These are phyloP conservation scores for Sparus aurata DNA, from an alignment of 2,797 vertebrate genomes.

Conservation along the genomic window DNA sequence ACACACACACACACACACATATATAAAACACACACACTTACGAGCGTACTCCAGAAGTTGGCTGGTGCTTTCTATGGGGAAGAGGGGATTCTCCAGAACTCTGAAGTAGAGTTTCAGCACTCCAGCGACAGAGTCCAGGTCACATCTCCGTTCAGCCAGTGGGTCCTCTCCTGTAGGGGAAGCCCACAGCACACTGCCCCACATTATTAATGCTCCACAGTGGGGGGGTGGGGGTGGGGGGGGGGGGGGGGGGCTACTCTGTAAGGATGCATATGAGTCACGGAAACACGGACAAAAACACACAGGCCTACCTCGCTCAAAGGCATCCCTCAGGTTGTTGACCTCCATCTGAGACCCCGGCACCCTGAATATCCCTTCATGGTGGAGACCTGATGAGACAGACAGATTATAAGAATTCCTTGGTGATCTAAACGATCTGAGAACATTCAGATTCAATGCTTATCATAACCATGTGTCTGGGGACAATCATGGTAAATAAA, in stretches of 20 bases:
- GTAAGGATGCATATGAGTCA: too few relatives aligned
- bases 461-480: too few relatives aligned
- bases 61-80: constrained; percentile 85
- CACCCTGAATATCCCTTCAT: constrained; percentile 93
- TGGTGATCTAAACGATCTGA: neutral
- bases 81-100: constrained; percentile 88
- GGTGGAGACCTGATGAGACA: constrained; percentile 88
- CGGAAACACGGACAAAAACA: neutral
- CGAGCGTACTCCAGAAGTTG: constrained; percentile 86
- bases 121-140: constrained; percentile 91
- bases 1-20: too few relatives aligned
- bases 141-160: constrained; percentile 79
- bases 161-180: constrained; percentile 89
- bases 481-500: neutral
- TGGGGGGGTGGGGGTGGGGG: neutral
- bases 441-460: neutral
- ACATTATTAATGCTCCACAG: constrained; percentile 67
- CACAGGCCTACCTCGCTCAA: constrained; percentile 87
- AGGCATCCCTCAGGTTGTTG: constrained; percentile 89
- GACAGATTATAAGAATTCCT: neutral
- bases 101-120: constrained; percentile 93
- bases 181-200: constrained; percentile 64
- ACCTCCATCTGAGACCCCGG: constrained; percentile 89
- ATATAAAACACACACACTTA: too few relatives aligned
- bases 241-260: neutral